Conservation (phyloP, 2,113 vertebrate species). For the Passer domesticus region DNA sequence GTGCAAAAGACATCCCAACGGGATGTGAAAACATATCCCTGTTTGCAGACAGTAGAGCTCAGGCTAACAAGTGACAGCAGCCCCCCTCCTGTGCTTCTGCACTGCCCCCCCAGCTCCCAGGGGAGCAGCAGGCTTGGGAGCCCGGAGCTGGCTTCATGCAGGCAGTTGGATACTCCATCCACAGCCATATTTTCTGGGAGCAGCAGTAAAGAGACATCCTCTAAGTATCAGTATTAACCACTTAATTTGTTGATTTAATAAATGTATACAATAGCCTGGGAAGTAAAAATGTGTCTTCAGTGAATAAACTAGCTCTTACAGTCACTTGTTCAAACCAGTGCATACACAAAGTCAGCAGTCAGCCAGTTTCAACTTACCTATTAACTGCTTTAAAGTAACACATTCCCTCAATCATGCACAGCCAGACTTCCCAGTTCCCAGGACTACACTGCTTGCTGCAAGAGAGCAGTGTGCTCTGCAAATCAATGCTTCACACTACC, state of each 20-base stretch:
- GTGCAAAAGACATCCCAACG: background rate
- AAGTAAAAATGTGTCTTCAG: background rate
- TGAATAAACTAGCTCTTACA: background rate
- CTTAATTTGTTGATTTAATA: background rate
- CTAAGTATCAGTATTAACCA: background rate
- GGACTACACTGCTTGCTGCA: background rate
- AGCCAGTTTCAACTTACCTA: background rate
- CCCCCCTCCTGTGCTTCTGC: background rate
- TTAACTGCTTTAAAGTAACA: background rate
- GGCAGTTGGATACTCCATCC: background rate
- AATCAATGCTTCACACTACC: background rate
- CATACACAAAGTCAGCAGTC: background rate
- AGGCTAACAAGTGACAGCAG: background rate
- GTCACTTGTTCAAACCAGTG: background rate
- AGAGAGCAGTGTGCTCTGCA: background rate
- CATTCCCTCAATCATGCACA: background rate
- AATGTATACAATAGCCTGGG: background rate
- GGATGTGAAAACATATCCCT: background rate
- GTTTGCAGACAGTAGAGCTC: background rate
- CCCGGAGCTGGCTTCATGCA: background rate
- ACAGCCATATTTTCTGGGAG: background rate
- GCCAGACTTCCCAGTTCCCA: background rate
- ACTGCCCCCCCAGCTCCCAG: background rate
- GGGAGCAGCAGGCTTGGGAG: background rate
- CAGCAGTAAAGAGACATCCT: background rate